These are phyloP conservation scores for Notiomystis cincta DNA, from an alignment of 2,113 vertebrate species.

Conservation along the genomic window DNA sequence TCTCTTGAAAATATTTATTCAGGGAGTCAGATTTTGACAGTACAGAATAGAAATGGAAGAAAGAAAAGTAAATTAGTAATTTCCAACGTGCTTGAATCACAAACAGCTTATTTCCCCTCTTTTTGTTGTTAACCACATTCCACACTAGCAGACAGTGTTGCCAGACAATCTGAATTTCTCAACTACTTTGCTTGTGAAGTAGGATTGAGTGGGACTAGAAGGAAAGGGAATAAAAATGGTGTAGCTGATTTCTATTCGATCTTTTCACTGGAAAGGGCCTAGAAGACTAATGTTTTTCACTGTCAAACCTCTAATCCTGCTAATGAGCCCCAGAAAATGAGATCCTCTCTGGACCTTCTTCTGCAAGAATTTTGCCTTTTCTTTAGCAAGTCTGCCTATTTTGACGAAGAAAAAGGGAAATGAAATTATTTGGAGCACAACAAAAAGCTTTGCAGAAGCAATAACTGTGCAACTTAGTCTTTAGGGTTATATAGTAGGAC, in stretches of 20 bases:
- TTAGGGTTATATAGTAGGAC: neutral
- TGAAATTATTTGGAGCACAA: neutral
- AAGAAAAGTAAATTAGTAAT: neutral
- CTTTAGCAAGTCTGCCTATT: neutral
- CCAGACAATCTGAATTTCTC: neutral
- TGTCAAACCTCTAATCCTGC: neutral
- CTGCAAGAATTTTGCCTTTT: neutral
- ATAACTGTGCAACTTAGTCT: neutral
- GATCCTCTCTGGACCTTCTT: neutral
- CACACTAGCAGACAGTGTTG: neutral
- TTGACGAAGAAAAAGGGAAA: neutral
- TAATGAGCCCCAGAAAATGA: neutral
- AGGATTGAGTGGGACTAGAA: neutral
- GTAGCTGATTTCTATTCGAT: neutral
- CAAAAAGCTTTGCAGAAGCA: neutral
- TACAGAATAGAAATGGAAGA: neutral
- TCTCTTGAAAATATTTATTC: neutral
- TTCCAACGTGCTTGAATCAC: neutral
- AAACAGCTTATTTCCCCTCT: neutral
- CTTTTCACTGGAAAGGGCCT: neutral
- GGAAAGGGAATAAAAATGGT: neutral
- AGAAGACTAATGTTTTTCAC: neutral
- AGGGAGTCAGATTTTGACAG: neutral
- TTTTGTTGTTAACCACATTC: neutral
- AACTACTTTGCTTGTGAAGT: neutral